Base-by-base conservation (phyloP, 2,797 vertebrate species). In the Sorex maritimensis region DNA sequence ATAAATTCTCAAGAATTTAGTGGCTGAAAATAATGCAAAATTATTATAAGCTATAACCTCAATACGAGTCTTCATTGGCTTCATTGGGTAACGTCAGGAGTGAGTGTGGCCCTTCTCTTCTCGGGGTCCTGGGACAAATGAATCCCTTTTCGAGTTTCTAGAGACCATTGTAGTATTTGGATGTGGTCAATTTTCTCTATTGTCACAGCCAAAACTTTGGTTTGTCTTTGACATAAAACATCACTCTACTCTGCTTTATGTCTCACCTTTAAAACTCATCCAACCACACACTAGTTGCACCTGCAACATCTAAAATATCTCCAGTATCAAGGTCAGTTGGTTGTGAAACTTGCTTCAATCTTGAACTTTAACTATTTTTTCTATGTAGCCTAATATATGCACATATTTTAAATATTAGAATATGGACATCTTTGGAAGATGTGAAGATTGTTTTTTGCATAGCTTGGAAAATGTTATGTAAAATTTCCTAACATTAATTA, bases 201-300 rank as follows among this genome's bases (percentile, higher is more conserved):
- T 41, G 46, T 81, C 49, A 91, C 78, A 84, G 24, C 5, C 58
- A 86, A 17, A 87, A 93, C 74, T 11, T 3, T 23, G 81, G 14
- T 3, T 41, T n/a, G 23, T 65, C 15, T 7, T 90, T 65, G 1
- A 71, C 4, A 15, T 67, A 5, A 81, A 49, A 28, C 3, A 13
- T 81, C 1, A 11, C 5, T 77, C 17, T 90, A 38, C 2, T 11
- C 14, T 30, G 34, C 49, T 88, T 95, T 30, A 10, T 88, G 23
- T 75, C 26, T 23, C 55, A 28, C 7, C 11, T 89, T 79, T 73
- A n/a, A 91, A 74, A 38, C 23, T 58, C 17, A 8, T 14, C 1
- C 78, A 26, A 38, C 34, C 75, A 81, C 49, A 52, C 49, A 14
- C 49, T 1, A 15, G 23, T n/a, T 44, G 2, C 24, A 84, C 6